These are phyloP conservation scores for Conopomorpha cramerella DNA, from an alignment of 1,140 invertebrate genomes.

Conservation along the genomic window DNA sequence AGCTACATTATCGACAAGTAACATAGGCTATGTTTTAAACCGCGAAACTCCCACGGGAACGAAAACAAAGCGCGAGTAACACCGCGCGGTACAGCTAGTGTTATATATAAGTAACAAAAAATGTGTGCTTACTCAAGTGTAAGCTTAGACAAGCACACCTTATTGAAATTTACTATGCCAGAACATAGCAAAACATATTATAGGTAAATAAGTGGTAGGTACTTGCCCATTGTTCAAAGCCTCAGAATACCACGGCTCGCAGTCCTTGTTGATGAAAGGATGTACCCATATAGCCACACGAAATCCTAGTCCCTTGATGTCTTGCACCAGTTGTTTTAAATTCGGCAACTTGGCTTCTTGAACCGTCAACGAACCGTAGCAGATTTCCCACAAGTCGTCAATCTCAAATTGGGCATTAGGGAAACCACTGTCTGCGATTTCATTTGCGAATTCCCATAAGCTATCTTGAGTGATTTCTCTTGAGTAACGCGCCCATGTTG, in stretches of 20 bases:
- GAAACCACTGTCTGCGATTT: slow-evolving; percentile 70
- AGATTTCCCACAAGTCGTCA: slow-evolving; percentile 85
- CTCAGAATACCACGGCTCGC: slow-evolving; percentile 58
- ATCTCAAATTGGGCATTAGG: slow-evolving; percentile 80
- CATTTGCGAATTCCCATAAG: slow-evolving; percentile 68
- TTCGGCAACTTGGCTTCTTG: slow-evolving; percentile 71
- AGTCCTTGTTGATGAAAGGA: slow-evolving; percentile 80
- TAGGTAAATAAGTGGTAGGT: slow-evolving; percentile 1
- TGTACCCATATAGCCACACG: slow-evolving; percentile 80
- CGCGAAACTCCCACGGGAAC: no score
- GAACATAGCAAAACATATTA: background rate
- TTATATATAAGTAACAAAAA: no score
- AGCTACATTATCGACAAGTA: no score
- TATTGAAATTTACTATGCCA: no score
- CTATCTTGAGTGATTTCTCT: slow-evolving; percentile 65
- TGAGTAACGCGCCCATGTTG: slow-evolving; percentile 82
- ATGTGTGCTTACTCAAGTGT: no score
- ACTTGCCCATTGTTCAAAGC: slow-evolving; percentile 43
- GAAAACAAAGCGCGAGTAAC: no score
- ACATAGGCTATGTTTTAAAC: no score
- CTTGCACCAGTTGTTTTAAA: slow-evolving; percentile 53
- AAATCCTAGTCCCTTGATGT: slow-evolving; percentile 66
- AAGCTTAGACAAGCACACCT: no score
- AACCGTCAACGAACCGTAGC: slow-evolving; percentile 78
- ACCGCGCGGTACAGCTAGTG: no score